Evolutionary conservation across 2,888 invertebrate species (phyloP), one percentile per base, ranked within the genome.

Genomic region (Mythimna ferrago): DNA sequence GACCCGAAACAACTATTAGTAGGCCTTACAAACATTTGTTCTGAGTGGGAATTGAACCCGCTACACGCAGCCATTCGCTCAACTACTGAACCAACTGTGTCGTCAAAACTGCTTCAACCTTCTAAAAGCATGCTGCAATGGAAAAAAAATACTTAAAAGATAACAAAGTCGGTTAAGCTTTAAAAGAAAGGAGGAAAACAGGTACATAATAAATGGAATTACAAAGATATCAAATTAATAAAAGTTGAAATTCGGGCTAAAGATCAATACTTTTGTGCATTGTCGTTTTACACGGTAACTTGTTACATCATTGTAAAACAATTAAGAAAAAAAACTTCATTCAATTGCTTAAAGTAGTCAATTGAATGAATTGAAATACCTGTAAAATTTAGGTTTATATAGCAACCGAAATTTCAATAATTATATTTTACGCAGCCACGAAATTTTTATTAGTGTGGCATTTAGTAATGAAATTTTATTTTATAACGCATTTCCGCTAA

Each of bases 401-500:
- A 11, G 19, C 14, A 35, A 35, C 26, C n/a, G 21, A 57, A 21
- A 57, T 57, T 7, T 48, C n/a, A 64, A 11, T 19, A 61, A 51
- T 32, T 0, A 51, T 0, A 51, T 76, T 81, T 61, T 58, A 65
- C 21, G 41, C 7, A 57, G 64, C 68, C 79, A 61, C 68, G 10
- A 41, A 61, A 69, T 69, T 32, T 0, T n/a, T 3, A 56, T 56
- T 44, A 56, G 2, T 38, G 6, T 21, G 2, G 19, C 2, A 44
- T 35, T 38, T 26, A 44, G 10, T 54, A 58, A 26, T 32, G 44
- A 63, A 57, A 32, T 44, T 41, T 53, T 19, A 5, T 41, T 51
- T 35, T 44, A 63, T 41, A 10, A 21, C n/a, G 35, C 38, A 65
- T 78, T 71, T 56, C 76, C 86, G 85, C 86, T 81, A 14, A 14